phyloP scores from a whole-genome alignment of 2,888 invertebrate species.

The Isotomurus palustris region DNA sequence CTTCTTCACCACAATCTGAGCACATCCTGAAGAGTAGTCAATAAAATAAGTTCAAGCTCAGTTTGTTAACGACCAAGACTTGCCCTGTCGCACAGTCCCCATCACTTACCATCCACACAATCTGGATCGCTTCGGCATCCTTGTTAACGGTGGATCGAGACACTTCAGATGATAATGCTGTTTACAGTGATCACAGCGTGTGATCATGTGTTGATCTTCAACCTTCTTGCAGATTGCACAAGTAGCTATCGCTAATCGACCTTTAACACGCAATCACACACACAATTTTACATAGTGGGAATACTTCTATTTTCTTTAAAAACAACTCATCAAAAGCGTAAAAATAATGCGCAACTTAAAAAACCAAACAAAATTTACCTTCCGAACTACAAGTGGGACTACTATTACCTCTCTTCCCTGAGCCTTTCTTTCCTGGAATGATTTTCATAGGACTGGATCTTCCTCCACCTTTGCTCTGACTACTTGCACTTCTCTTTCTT shows the following conservation, averaged over 20 bases:
- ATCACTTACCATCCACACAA: conserved; percentile 76
- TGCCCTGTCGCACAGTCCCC: too few relatives aligned
- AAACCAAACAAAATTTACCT: too few relatives aligned
- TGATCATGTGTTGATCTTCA: conserved; percentile 87
- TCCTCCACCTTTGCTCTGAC: background rate
- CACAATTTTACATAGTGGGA: too few relatives aligned
- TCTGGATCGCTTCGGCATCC: conserved; percentile 94
- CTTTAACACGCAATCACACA: too few relatives aligned
- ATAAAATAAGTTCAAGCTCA: too few relatives aligned
- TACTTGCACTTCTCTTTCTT: conserved; percentile 27
- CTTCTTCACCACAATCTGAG: conserved; percentile 79
- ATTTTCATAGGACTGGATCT: conserved; percentile 5
- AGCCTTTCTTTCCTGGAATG: background rate
- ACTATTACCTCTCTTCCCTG: background rate
- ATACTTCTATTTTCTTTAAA: too few relatives aligned
- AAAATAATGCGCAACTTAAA: background rate
- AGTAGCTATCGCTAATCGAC: conserved; percentile 55
- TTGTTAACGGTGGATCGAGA: conserved; percentile 84
- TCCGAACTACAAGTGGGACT: too few relatives aligned
- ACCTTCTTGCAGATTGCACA: conserved; percentile 83
- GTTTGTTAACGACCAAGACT: too few relatives aligned
- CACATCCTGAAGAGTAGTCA: conserved; percentile 79
- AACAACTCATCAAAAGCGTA: too few relatives aligned
- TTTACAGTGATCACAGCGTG: conserved; percentile 91
- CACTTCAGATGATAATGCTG: conserved; percentile 90